Percentiles rank a stretch among this genome's conserved stretches.
phyloP scores from a whole-genome alignment of 2,797 vertebrate genomes.

The Benthosema pterotum region DNA sequence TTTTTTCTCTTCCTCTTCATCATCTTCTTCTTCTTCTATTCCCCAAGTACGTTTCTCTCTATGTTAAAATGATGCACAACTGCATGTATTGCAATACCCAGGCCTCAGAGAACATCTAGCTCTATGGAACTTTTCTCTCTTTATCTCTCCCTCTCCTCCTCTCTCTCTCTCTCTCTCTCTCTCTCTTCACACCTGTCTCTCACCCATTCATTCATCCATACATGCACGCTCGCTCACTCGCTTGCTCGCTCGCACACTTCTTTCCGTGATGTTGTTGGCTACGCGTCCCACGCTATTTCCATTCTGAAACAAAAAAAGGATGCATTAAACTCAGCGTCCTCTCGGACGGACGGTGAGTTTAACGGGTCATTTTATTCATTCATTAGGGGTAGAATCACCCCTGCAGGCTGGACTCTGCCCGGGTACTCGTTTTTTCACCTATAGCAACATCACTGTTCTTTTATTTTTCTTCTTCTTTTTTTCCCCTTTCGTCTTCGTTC shows the following conservation, averaged over 20 bases:
- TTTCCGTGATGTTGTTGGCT: no score
- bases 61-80: constrained; percentile 95
- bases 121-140: constrained; percentile 79
- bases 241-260: no score
- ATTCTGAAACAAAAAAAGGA: no score
- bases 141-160: constrained; percentile 55
- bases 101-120: constrained; percentile 90
- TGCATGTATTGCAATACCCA: constrained; percentile 97
- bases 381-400: no score
- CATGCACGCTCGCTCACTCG: constrained; percentile 8
- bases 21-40: constrained; percentile 14
- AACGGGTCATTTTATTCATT: no score
- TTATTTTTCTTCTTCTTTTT: constrained; percentile 12
- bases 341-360: no score
- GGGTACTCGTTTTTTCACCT: no score
- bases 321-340: no score
- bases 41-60: constrained; percentile 69
- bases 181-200: no score
- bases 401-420: no score
- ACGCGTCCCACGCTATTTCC: no score
- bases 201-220: constrained; percentile 9
- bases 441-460: no score
- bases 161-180: constrained; percentile 19
- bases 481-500: constrained; percentile 36
- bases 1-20: constrained; percentile 64